Evolutionary conservation across 2,888 invertebrate species (phyloP), one percentile per base, ranked within the genome.

Genomic region (Agrilus cyanescens): DNA sequence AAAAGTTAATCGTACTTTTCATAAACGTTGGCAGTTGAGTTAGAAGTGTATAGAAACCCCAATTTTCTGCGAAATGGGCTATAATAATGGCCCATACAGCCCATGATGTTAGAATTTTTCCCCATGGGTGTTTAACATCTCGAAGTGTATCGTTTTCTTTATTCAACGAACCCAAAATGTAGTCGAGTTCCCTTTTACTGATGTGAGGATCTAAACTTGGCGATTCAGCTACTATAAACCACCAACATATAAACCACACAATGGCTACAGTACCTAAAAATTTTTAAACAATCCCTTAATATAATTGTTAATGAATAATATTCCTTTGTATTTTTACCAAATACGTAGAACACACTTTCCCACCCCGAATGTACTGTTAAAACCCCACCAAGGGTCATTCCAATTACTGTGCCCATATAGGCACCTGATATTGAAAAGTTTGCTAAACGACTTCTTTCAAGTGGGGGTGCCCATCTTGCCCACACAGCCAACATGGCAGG

Each of bases 41-140:
- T 2, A 89, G 72, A 50, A 89, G 68, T 0, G 88, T 89, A 57
- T 89, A 89, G 65, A 88, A 88, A 4, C 89, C 89, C 89, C 89
- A 89, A 65, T 88, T 88, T 62, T 89, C 88, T 20, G 85, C 82
- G 66, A 88, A 87, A 62, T 89, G 88, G 1, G 88, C 85, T 40
- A 79, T 74, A 1, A 85, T 76, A 32, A 89, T 85, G 0, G 88
- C 86, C 82, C 86, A 89, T 10, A 89, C 85, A 0, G 88, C 80
- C 40, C 74, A 70, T 0, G 88, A 89, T 0, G 73, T 76, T 38
- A 88, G 66, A 59, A 90, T 84, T 2, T 74, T 70, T 43, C 71
- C 73, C 89, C 89, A 89, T 0, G 89, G 89, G 61, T 84, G 81
- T 8, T 69, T 71, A 12, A 78, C 66, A 49, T 67, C 67, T 4